These are phyloP conservation scores for Brevimyrus niger DNA, from an alignment of 2,113 vertebrate species.

Conservation along the genomic window DNA sequence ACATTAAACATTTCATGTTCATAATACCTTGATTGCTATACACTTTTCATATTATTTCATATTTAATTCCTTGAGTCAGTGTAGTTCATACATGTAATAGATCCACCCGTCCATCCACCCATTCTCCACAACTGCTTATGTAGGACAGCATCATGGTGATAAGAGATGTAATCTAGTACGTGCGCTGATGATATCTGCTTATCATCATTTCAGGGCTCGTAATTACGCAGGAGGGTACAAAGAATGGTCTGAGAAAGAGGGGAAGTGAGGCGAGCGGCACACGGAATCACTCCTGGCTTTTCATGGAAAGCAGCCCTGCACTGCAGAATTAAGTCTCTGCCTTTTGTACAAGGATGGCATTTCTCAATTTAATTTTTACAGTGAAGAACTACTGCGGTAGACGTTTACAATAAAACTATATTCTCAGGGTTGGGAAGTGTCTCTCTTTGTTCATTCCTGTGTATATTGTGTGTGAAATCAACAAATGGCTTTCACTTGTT, in stretches of 20 bases:
- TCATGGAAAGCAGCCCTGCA: background rate
- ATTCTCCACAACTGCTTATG: background rate
- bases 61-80: background rate
- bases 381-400: background rate
- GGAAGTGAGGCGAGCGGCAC: slow-evolving; percentile 33
- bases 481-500: background rate
- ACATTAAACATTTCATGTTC: background rate
- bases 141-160: background rate
- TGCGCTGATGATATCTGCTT: slow-evolving; percentile 1
- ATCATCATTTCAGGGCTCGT: slow-evolving; percentile 53
- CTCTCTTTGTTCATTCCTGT: background rate
- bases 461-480: background rate
- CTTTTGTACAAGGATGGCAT: background rate
- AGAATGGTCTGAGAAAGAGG: slow-evolving; percentile 61
- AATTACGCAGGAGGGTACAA: slow-evolving; percentile 64
- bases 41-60: background rate
- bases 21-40: background rate
- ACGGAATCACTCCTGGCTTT: background rate
- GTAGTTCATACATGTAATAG: background rate
- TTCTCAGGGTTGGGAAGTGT: background rate
- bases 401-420: background rate
- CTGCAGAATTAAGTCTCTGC: background rate
- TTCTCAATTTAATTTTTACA: background rate
- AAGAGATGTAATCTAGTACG: background rate
- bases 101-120: background rate